These are phyloP conservation scores for Anisognathus igniventris DNA, from an alignment of 2,797 vertebrate species.

Conservation along the genomic window DNA sequence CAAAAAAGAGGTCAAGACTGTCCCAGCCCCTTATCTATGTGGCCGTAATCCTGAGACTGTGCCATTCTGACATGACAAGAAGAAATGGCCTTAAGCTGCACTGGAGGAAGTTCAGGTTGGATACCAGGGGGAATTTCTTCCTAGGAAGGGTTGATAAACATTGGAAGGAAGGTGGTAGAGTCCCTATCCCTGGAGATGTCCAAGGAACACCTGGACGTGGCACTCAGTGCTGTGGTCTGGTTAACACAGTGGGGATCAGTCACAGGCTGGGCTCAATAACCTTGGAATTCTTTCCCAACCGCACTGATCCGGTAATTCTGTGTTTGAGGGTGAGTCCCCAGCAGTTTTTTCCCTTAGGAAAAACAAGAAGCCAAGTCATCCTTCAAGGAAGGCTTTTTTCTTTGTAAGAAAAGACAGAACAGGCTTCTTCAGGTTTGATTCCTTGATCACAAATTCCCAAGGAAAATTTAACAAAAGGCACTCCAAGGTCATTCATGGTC, in stretches of 20 bases:
- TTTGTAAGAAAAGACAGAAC: background rate
- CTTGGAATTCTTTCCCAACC: background rate
- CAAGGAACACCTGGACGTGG: accelerated
- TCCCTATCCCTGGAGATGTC: background rate
- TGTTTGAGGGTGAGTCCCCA: background rate
- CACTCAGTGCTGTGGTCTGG: background rate
- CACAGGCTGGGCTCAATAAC: background rate
- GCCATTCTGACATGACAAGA: background rate
- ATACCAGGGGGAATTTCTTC: background rate
- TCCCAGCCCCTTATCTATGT: background rate
- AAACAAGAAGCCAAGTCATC: background rate
- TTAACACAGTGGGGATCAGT: too few species aligned
- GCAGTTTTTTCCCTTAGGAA: background rate
- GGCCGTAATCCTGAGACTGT: background rate
- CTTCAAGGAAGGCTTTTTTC: background rate
- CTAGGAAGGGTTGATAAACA: background rate
- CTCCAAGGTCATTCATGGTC: background rate
- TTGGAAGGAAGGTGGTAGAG: background rate
- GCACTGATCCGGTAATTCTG: accelerated
- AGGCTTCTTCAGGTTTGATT: background rate
- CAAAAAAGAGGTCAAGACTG: too few species aligned
- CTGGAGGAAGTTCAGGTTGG: background rate
- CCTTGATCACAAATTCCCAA: background rate
- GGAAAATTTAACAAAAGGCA: background rate
- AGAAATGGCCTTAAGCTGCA: accelerated